phyloP scores from a whole-genome alignment of 2,888 invertebrate genomes.

The Drosophila paramelanica region DNA sequence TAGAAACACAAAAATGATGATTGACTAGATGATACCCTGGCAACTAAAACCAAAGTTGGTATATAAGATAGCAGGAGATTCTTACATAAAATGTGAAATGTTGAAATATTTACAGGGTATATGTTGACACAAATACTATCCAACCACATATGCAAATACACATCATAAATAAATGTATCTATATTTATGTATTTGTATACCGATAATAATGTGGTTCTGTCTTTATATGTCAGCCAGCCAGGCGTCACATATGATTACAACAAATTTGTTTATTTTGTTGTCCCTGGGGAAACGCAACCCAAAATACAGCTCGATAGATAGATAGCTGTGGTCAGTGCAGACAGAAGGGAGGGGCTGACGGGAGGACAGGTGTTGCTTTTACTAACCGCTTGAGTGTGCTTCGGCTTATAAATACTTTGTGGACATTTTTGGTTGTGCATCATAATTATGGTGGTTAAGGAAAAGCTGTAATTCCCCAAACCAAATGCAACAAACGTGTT shows the following conservation, averaged over 20 bases:
- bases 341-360: slow-evolving; percentile 1
- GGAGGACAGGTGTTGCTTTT: slow-evolving; percentile 12
- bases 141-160: slow-evolving; percentile 28
- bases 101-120: slow-evolving; percentile 3
- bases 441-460: background rate
- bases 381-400: slow-evolving; percentile 3
- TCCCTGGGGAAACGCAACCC: slow-evolving; percentile 17
- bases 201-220: background rate
- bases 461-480: background rate
- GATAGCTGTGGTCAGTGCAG: slow-evolving; percentile 23
- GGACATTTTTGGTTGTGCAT: background rate
- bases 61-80: too few relatives aligned
- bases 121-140: slow-evolving; percentile 8
- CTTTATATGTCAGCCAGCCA: slow-evolving; percentile 24
- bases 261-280: slow-evolving; percentile 47
- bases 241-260: slow-evolving; percentile 56
- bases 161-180: background rate
- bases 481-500: background rate
- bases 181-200: background rate
- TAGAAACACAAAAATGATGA: background rate
- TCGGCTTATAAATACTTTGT: slow-evolving; percentile 11
- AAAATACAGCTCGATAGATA: slow-evolving; percentile 27
- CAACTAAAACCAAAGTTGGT: too few relatives aligned
- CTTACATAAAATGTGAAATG: too few relatives aligned
- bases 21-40: background rate